phyloP scores from a whole-genome alignment of 2,113 vertebrate species.

The Aphyosemion australe region DNA sequence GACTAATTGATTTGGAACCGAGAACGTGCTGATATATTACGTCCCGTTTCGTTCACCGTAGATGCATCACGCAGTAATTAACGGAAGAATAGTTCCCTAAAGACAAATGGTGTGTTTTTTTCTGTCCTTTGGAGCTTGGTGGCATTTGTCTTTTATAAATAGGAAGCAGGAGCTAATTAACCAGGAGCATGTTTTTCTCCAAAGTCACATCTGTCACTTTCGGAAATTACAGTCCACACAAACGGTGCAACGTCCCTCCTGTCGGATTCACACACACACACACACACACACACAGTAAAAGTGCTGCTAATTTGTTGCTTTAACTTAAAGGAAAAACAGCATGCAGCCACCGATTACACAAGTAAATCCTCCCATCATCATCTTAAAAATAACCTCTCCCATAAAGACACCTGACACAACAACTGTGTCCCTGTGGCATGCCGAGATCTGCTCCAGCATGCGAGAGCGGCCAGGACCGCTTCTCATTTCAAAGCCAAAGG shows the following conservation, averaged over 20 bases:
- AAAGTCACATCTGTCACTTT: slow-evolving; percentile 18
- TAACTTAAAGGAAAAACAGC: slow-evolving; percentile 16
- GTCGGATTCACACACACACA: not conserved
- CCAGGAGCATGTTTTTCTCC: slow-evolving; percentile 12
- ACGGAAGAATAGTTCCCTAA: slow-evolving; percentile 30
- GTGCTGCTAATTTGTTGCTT: slow-evolving; percentile 28
- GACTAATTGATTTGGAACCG: slow-evolving; percentile 71
- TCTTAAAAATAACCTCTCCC: slow-evolving; percentile 76
- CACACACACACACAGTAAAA: not conserved
- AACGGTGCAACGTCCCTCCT: not conserved
- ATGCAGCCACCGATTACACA: slow-evolving; percentile 27
- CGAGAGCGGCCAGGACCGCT: slow-evolving; percentile 44
- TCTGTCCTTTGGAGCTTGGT: slow-evolving; percentile 19
- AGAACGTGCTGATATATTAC: slow-evolving; percentile 25
- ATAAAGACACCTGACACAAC: slow-evolving; percentile 84
- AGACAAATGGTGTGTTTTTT: slow-evolving; percentile 37
- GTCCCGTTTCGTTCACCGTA: slow-evolving; percentile 39
- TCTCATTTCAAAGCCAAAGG: slow-evolving; percentile 83
- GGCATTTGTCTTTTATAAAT: slow-evolving; percentile 27
- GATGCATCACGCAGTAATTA: slow-evolving; percentile 54
- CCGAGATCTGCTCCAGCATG: slow-evolving; percentile 49
- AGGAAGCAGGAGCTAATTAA: slow-evolving; percentile 40
- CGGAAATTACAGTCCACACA: not conserved
- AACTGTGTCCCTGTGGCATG: slow-evolving; percentile 78
- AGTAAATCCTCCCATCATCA: slow-evolving; percentile 51